Percentiles rank a stretch among this genome's conserved stretches.
Conservation (phyloP, 2,113 vertebrate species). For the Phocoena phocoena region DNA sequence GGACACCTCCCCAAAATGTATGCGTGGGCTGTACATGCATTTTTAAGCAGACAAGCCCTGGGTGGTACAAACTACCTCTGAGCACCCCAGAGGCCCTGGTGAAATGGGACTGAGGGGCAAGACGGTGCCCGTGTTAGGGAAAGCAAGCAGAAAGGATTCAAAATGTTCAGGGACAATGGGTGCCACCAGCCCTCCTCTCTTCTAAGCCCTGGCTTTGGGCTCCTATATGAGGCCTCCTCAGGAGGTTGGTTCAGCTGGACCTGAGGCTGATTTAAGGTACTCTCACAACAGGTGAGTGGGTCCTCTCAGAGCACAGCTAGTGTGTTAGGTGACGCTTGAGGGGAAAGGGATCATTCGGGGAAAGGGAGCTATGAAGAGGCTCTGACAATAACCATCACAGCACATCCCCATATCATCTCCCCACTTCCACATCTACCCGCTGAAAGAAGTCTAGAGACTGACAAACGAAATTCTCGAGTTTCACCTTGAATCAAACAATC, state of each 20-base stretch:
- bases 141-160: neutral
- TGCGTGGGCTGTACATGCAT: neutral
- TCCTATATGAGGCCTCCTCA: neutral
- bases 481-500: neutral
- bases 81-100: neutral
- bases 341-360: neutral
- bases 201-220: neutral
- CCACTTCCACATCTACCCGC: neutral
- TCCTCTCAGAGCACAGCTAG: neutral
- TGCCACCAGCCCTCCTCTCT: neutral
- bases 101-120: neutral
- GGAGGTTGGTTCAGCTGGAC: neutral
- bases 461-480: slow-evolving; percentile 42
- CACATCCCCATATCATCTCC: neutral
- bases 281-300: neutral
- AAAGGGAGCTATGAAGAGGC: neutral
- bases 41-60: neutral
- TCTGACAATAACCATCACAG: neutral
- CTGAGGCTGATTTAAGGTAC: neutral
- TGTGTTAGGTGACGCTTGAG: neutral
- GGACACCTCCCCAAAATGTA: neutral
- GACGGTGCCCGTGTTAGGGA: neutral
- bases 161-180: neutral
- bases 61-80: neutral
- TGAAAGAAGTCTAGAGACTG: neutral